Conservation (phyloP, 2,888 invertebrate genomes). For the Atherix ibis region DNA sequence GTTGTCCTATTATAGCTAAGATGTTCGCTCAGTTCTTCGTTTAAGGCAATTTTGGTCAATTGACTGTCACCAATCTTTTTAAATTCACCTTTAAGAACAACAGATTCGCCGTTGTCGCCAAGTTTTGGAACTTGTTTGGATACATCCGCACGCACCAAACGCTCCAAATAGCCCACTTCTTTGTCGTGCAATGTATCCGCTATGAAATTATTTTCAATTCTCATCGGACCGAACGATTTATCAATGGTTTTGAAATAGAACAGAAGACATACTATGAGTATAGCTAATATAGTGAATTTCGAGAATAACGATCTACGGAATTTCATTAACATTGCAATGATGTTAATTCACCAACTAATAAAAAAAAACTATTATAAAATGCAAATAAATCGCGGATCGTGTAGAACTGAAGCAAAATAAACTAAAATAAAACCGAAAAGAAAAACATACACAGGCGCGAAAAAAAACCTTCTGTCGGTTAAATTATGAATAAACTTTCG, state of each 20-base stretch:
- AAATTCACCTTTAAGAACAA: slow-evolving; percentile 47
- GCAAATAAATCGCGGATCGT: too few relatives aligned
- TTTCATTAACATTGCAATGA: not conserved
- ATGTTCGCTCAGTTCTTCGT: slow-evolving; percentile 74
- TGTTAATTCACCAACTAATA: too few relatives aligned
- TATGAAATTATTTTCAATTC: too few relatives aligned
- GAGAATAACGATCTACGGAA: not conserved
- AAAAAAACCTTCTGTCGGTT: too few relatives aligned
- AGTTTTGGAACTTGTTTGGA: slow-evolving; percentile 44
- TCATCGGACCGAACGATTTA: not conserved
- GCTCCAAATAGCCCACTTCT: not conserved
- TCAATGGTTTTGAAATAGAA: not conserved
- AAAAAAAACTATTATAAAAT: too few relatives aligned
- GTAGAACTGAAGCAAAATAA: too few relatives aligned
- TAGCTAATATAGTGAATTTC: not conserved
- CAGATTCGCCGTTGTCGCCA: slow-evolving; percentile 56
- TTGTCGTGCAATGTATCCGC: not conserved
- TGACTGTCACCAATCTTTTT: slow-evolving; percentile 49
- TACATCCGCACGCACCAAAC: not conserved
- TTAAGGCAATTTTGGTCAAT: slow-evolving; percentile 71
- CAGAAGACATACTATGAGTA: not conserved
- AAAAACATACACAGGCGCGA: too few relatives aligned
- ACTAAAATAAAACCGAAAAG: too few relatives aligned
- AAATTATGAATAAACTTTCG: too few relatives aligned
- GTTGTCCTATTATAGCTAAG: slow-evolving; percentile 65